Conservation (phyloP, 1,140 invertebrate genomes). For the Neodiprion lecontei region DNA sequence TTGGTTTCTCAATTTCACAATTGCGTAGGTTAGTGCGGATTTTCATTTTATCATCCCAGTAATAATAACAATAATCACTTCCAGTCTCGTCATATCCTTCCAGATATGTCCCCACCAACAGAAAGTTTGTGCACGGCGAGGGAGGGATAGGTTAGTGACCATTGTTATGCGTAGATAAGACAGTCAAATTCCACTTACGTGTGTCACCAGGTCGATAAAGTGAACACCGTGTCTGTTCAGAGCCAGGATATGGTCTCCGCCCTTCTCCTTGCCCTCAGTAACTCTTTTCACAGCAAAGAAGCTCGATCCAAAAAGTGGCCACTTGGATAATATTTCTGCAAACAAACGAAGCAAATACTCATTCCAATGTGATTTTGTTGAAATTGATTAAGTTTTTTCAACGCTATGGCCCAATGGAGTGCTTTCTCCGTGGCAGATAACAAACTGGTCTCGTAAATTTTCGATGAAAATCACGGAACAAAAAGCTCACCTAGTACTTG, state of each 20-base stretch:
- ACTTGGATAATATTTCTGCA: conserved; percentile 86
- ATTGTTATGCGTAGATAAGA: too few relatives aligned
- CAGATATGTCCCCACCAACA: too few relatives aligned
- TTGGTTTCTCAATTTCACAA: background rate
- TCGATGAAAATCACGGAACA: background rate
- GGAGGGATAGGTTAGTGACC: too few relatives aligned
- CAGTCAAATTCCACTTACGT: conserved; percentile 66
- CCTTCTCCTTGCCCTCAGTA: conserved; percentile 77
- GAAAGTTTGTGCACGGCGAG: too few relatives aligned
- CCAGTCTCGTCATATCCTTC: background rate
- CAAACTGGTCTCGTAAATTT: background rate
- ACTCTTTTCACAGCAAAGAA: conserved; percentile 95
- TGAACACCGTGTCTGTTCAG: conserved; percentile 93
- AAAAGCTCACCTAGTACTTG: conserved; percentile 68
- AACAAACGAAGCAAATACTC: conserved; percentile 15
- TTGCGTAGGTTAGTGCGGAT: too few relatives aligned
- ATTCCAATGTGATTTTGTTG: background rate
- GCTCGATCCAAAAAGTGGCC: conserved; percentile 96
- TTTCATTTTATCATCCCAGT: too few relatives aligned
- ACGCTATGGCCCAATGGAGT: conserved; percentile 22
- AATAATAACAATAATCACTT: conserved; percentile 13
- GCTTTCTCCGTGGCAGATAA: background rate
- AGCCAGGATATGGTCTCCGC: conserved; percentile 83
- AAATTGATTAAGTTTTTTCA: background rate
- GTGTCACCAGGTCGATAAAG: conserved; percentile 90